Base-by-base conservation (phyloP, 2,113 vertebrate species). In the Pachypanchax playfairii region DNA sequence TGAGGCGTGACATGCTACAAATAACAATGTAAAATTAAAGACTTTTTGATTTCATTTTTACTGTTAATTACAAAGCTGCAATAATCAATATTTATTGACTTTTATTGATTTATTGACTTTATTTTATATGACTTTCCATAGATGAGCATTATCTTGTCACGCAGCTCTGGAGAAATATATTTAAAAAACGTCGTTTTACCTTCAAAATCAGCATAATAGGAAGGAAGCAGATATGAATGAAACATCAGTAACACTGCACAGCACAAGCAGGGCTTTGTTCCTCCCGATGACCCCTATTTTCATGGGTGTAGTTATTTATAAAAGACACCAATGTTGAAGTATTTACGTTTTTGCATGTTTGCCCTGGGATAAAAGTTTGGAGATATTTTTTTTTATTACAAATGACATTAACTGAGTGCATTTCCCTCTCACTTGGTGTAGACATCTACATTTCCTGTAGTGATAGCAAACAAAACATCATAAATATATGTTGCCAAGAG, bases 381-480 rank as follows among this genome's bases (percentile, higher is more conserved):
- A 6, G 4, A 29, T 29, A 26, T 14, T 52, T 51, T 52, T 33
- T 7, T 28, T 10, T 12, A 15, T 39, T 9, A 1, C 3, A 12
- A 0, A 41, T 41, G 9, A 12, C 24, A 28, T 17, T 25, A 26
- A 21, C 13, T 11, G 22, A 28, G 3, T 55, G 13, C 31, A n/a
- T 56, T 38, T 29, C 12, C 46, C 15, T 44, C 58, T 44, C 9
- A 54, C 24, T 12, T 22, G n/a, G 2, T 28, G 7, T 46, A 47
- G 33, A 25, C 9, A 57, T 33, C 46, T 42, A 29, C 9, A 17
- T 21, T 29, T 22, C 21, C 50, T 38, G 17, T 41, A 49, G 21
- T 33, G 38, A 73, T 36, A 31, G 8, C 33, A 65, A 28, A 53
- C 39, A 57, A 39, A 51, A 21, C 43, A 33, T 5, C 26, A 26